phyloP scores from a whole-genome alignment of 2,888 invertebrate species.

The Hemistola chrysoprasaria region DNA sequence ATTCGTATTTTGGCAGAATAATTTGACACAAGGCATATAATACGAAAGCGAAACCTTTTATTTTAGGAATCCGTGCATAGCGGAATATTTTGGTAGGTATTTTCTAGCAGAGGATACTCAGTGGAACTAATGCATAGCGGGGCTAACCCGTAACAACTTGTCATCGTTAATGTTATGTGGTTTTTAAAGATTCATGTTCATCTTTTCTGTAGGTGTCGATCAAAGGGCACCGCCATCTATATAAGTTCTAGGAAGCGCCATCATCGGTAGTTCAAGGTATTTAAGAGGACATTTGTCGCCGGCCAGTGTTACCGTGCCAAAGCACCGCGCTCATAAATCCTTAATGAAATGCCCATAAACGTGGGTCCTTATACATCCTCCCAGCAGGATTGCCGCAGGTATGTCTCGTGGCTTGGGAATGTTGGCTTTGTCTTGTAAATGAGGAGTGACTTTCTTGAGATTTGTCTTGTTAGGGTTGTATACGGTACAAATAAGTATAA shows the following conservation, averaged over 20 bases:
- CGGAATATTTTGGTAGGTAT: too few relatives aligned
- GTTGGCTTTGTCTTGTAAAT: conserved; percentile 12
- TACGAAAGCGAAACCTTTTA: too few relatives aligned
- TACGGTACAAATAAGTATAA: too few relatives aligned
- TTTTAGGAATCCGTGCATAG: too few relatives aligned
- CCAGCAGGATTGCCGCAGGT: conserved; percentile 43
- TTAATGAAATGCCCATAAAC: conserved; percentile 56
- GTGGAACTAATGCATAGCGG: too few relatives aligned
- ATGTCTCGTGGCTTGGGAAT: conserved; percentile 2
- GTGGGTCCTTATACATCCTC: conserved; percentile 30
- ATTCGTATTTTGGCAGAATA: too few relatives aligned
- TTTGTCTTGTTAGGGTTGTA: too few relatives aligned
- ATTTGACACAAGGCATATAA: too few relatives aligned
- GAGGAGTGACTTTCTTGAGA: conserved; percentile 1
- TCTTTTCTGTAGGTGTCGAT: not conserved
- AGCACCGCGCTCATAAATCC: conserved; percentile 50
- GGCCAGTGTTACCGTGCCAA: conserved; percentile 36
- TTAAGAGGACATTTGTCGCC: conserved; percentile 46
- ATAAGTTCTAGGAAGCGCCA: conserved; percentile 1
- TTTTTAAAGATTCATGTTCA: too few relatives aligned
- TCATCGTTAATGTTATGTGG: too few relatives aligned
- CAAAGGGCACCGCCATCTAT: conserved; percentile 9
- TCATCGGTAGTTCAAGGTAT: conserved; percentile 34
- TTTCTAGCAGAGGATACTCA: too few relatives aligned
- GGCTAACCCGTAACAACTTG: too few relatives aligned